Conservation (phyloP, 1,140 invertebrate genomes). For the Atta texana region DNA sequence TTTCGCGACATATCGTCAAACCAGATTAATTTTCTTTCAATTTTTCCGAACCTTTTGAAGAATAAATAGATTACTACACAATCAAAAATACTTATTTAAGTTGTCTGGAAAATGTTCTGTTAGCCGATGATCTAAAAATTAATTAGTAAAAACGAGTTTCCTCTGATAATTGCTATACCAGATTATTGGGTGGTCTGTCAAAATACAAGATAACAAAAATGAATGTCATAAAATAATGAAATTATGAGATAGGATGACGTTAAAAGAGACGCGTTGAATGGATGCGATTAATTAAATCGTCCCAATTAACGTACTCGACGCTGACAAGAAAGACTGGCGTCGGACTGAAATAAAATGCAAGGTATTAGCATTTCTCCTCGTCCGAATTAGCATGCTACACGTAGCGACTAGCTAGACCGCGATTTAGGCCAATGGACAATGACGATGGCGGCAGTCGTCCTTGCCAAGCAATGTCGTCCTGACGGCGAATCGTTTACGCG, state of each 20-base stretch:
- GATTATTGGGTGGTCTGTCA: neutral
- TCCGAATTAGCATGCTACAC: constrained; percentile 67
- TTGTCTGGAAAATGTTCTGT: neutral
- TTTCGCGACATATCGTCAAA: constrained; percentile 13
- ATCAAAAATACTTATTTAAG: neutral
- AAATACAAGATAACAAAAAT: neutral
- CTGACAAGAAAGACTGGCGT: constrained; percentile 25
- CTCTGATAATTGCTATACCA: neutral
- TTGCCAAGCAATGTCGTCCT: constrained; percentile 71
- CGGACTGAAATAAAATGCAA: constrained; percentile 43
- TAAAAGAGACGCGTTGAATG: neutral
- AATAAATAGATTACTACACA: neutral
- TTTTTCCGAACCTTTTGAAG: constrained; percentile 1
- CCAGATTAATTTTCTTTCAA: constrained; percentile 18
- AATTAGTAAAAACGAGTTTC: neutral
- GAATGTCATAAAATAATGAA: neutral
- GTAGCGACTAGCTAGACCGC: constrained; percentile 56
- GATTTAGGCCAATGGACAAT: constrained; percentile 70
- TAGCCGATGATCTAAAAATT: neutral
- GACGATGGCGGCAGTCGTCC: constrained; percentile 64
- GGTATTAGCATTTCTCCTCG: constrained; percentile 64
- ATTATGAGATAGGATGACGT: constrained; percentile 2
- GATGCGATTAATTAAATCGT: constrained; percentile 26
- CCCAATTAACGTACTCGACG: constrained; percentile 25
- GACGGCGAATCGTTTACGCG: constrained; percentile 60